phyloP scores from a whole-genome alignment of 1,140 invertebrate species.

The Mylabris phalerata region DNA sequence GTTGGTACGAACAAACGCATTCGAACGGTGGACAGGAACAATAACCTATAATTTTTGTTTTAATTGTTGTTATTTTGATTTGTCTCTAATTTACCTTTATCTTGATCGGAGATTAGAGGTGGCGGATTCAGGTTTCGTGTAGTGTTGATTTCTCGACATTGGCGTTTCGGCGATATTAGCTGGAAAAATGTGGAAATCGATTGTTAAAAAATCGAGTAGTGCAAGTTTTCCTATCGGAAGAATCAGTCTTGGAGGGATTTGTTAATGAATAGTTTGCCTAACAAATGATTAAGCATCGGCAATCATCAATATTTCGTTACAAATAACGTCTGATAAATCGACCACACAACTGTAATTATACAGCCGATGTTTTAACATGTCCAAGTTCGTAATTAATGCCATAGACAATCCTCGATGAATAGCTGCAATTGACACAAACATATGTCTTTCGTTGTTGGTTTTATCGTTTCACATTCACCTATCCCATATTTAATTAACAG shows the following conservation, averaged over 20 bases:
- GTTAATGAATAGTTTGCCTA: conserved; percentile 19
- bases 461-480: conserved; percentile 9
- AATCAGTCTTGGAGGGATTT: neutral
- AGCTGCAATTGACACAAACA: conserved; percentile 13
- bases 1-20: conserved; percentile 48
- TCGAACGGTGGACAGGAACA: conserved; percentile 62
- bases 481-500: neutral
- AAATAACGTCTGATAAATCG: conserved; percentile 21
- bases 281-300: conserved; percentile 22
- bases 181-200: conserved; percentile 34
- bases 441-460: conserved; percentile 2
- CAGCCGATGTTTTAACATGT: conserved; percentile 6
- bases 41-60: conserved; percentile 44
- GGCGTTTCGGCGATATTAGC: conserved; percentile 51
- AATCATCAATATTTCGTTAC: conserved; percentile 21
- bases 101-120: conserved; percentile 48
- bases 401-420: conserved; percentile 7
- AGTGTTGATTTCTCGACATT: conserved; percentile 37
- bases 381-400: conserved; percentile 11
- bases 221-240: neutral
- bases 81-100: conserved; percentile 43
- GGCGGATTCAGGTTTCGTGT: conserved; percentile 42
- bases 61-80: neutral
- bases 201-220: conserved; percentile 8
- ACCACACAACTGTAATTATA: conserved; percentile 22